Conservation (phyloP, 1,140 invertebrate species). For the Zaprionus capensis region DNA sequence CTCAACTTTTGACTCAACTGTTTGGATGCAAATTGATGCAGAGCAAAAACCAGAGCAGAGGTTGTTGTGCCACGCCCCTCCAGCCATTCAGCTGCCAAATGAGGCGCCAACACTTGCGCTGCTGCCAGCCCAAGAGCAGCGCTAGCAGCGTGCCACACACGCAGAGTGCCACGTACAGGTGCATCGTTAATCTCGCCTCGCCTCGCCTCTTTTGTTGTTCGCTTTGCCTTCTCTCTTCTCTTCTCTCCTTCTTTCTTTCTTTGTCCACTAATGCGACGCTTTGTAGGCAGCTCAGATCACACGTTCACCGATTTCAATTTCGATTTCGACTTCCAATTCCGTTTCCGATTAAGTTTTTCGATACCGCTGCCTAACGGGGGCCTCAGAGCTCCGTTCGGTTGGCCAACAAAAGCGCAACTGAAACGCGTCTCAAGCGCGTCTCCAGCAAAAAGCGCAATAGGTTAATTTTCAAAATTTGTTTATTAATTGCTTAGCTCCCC, state of each 20-base stretch:
- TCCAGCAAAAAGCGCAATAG: slow-evolving; percentile 6
- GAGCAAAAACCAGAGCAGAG: slow-evolving; percentile 71
- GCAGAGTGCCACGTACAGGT: slow-evolving; percentile 61
- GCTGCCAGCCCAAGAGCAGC: slow-evolving; percentile 67
- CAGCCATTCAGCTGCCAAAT: slow-evolving; percentile 81
- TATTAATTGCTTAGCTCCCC: slow-evolving; percentile 2
- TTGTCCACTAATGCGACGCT: slow-evolving; percentile 58
- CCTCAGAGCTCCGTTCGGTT: slow-evolving; percentile 31
- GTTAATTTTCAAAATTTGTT: slow-evolving; percentile 14
- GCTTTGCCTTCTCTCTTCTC: background rate
- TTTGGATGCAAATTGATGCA: slow-evolving; percentile 75
- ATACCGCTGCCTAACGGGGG: background rate
- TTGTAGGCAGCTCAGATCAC: slow-evolving; percentile 55
- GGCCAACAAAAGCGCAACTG: slow-evolving; percentile 41
- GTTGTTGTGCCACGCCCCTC: slow-evolving; percentile 75
- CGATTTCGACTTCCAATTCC: slow-evolving; percentile 5
- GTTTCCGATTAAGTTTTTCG: slow-evolving; percentile 4
- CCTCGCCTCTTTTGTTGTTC: background rate
- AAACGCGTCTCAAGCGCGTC: slow-evolving; percentile 1
- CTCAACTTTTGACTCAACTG: slow-evolving; percentile 59
- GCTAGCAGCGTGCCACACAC: slow-evolving; percentile 63
- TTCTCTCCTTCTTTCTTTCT: slow-evolving; percentile 15
- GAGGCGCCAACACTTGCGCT: slow-evolving; percentile 78
- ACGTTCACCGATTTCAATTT: slow-evolving; percentile 3
- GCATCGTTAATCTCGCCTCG: slow-evolving; percentile 38